Evolutionary conservation across 2,113 vertebrate genomes (phyloP).

Genomic region (Dicaeum eximium): DNA sequence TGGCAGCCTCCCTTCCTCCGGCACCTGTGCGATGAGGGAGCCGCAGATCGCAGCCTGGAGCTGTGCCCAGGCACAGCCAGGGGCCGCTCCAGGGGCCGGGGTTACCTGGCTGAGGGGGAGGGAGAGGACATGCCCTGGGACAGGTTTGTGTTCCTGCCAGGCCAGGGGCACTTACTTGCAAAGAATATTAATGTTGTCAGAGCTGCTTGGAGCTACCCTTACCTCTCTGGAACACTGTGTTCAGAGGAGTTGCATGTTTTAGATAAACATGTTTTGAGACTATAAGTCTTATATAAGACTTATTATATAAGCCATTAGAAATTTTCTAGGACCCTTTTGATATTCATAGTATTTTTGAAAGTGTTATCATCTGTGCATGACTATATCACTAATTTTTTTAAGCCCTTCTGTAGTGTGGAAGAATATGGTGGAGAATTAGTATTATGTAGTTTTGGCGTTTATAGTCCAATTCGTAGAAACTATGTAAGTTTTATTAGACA

Average conservation of each 20-base stretch:
- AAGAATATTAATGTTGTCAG: neutral
- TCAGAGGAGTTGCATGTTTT: neutral
- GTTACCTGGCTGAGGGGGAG: neutral
- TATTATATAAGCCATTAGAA: neutral
- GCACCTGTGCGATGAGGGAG: neutral
- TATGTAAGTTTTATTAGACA: neutral
- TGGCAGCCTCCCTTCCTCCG: neutral
- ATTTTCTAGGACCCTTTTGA: neutral
- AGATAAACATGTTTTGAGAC: neutral
- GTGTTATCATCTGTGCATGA: neutral
- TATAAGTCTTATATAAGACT: neutral
- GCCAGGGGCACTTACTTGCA: neutral
- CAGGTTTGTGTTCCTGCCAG: neutral
- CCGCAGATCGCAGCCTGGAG: neutral
- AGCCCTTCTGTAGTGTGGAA: neutral
- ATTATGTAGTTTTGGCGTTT: neutral
- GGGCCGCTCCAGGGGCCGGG: neutral
- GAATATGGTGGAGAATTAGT: neutral
- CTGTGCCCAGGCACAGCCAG: neutral
- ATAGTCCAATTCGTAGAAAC: neutral
- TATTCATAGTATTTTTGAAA: neutral
- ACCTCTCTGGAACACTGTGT: neutral
- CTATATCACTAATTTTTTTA: neutral
- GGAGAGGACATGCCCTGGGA: too few species aligned
- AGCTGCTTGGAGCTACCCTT: neutral